A percentile compares a stretch with the other conserved stretches of the same genome.
Conservation (phyloP, 2,113 vertebrate species). For the Oostethus manadensis region DNA sequence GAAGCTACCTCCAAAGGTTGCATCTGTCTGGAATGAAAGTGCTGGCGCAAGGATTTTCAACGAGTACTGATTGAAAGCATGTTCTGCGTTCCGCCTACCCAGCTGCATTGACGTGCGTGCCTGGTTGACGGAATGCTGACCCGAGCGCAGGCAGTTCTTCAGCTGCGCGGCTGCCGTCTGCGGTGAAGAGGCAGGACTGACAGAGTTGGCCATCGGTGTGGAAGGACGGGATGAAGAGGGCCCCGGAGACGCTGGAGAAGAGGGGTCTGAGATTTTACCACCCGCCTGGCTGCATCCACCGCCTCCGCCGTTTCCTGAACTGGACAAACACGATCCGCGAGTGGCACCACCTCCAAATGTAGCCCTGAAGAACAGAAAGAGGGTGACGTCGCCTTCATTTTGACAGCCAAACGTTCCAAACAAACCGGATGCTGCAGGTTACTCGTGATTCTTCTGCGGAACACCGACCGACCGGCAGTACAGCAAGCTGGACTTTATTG, state of each 20-base stretch:
- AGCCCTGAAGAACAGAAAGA: constrained; percentile 67
- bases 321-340: constrained; percentile 70
- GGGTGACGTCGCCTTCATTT: too few species aligned
- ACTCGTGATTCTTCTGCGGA: constrained; percentile 45
- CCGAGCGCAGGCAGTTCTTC: constrained; percentile 80
- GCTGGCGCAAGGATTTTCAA: background rate
- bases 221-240: constrained; percentile 64
- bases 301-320: constrained; percentile 59
- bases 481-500: constrained; percentile 51
- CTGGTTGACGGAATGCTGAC: constrained; percentile 76
- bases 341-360: constrained; percentile 76
- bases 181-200: constrained; percentile 71
- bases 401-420: too few species aligned
- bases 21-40: background rate
- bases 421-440: constrained; percentile 15
- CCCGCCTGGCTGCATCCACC: constrained; percentile 35
- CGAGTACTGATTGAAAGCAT: background rate
- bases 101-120: constrained; percentile 77
- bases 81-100: constrained; percentile 65
- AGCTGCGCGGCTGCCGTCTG: constrained; percentile 75
- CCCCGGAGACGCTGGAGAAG: constrained; percentile 70
- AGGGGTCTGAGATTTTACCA: constrained; percentile 55
- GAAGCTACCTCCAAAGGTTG: background rate
- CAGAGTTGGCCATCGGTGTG: constrained; percentile 63
- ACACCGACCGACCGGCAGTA: constrained; percentile 60